Evolutionary conservation across 2,797 vertebrate species (phyloP).

Genomic region (Threskiornis aethiopicus): DNA sequence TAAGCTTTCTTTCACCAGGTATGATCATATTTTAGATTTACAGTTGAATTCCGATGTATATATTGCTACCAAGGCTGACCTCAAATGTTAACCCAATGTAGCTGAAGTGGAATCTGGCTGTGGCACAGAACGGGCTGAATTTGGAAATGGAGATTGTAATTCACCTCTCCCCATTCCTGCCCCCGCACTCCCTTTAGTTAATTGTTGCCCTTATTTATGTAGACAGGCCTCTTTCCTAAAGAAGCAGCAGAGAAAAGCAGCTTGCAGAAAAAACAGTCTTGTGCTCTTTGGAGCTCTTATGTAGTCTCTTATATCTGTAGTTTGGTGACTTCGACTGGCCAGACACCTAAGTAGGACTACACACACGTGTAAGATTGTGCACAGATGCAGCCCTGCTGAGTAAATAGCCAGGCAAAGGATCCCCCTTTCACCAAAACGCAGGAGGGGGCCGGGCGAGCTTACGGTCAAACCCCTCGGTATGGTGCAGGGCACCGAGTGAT

Average conservation of each 20-base stretch:
- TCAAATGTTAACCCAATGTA: not conserved
- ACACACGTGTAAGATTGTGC: fast-evolving
- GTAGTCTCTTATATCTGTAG: not conserved
- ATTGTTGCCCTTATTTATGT: not conserved
- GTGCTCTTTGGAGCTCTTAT: not conserved
- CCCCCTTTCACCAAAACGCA: fast-evolving
- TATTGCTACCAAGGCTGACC: not conserved
- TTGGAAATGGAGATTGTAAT: not conserved
- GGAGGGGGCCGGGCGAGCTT: fast-evolving
- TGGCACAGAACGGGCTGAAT: not conserved
- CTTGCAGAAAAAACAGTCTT: not conserved
- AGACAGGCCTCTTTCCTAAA: not conserved
- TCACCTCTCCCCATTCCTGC: not conserved
- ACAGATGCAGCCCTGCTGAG: not conserved
- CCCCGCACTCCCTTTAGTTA: not conserved
- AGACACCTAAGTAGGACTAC: fast-evolving
- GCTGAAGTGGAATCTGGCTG: not conserved
- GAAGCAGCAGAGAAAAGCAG: not conserved
- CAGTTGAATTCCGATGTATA: not conserved
- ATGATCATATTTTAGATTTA: not conserved
- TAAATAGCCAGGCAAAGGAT: not conserved
- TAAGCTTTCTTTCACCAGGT: not conserved
- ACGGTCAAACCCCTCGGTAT: fast-evolving
- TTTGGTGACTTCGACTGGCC: not conserved
- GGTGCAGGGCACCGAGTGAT: fast-evolving